phyloP scores from a whole-genome alignment of 2,888 invertebrate genomes.

The Leptura quadrifasciata region DNA sequence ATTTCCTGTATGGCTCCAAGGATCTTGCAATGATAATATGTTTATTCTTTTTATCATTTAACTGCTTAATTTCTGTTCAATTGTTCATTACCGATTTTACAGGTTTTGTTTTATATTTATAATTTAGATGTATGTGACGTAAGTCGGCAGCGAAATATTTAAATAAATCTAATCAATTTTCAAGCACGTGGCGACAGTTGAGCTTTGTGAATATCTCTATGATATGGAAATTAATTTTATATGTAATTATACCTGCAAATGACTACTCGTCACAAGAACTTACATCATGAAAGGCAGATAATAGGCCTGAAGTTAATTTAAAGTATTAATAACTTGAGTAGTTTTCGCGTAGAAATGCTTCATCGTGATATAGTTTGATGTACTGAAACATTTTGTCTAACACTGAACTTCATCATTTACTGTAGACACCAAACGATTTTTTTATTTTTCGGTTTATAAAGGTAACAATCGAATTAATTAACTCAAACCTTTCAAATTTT shows the following conservation, averaged over 20 bases:
- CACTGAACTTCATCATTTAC: neutral
- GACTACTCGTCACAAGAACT: neutral
- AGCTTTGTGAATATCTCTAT: neutral
- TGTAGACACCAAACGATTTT: neutral
- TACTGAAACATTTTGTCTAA: conserved; percentile 14
- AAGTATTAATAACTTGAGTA: neutral
- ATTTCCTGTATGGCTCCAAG: too few relatives aligned
- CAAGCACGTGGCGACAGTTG: too few relatives aligned
- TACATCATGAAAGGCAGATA: neutral
- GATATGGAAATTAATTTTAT: neutral
- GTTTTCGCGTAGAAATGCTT: neutral
- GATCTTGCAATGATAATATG: too few relatives aligned
- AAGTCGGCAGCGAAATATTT: too few relatives aligned
- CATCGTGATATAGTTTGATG: conserved; percentile 9
- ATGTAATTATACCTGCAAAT: neutral
- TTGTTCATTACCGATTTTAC: too few relatives aligned
- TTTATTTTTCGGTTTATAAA: conserved; percentile 8
- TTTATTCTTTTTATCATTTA: too few relatives aligned
- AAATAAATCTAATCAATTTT: too few relatives aligned
- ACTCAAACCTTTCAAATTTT: neutral
- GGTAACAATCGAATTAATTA: neutral
- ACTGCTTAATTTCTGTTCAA: too few relatives aligned
- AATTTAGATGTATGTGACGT: too few relatives aligned
- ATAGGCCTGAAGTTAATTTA: neutral
- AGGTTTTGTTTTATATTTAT: too few relatives aligned